Conservation (phyloP, 2,797 vertebrate species). For the Podargus strigoides region DNA sequence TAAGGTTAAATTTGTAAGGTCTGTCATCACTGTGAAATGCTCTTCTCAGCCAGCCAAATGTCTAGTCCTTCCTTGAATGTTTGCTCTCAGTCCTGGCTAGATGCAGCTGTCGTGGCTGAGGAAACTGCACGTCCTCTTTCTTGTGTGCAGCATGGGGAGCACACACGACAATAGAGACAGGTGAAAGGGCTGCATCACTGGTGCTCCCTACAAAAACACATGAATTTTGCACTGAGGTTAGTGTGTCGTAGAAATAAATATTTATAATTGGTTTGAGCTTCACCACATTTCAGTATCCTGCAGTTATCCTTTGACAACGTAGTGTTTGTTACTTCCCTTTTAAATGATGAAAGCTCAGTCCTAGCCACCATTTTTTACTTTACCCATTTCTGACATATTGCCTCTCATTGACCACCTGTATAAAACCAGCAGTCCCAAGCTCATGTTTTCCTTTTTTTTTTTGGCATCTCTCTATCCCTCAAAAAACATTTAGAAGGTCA, state of each 20-base stretch:
- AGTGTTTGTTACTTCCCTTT: not conserved
- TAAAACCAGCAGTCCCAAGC: not conserved
- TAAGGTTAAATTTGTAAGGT: not conserved
- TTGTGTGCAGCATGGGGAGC: accelerated
- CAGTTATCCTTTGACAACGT: not conserved
- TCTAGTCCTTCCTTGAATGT: not conserved
- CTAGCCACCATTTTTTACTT: not conserved
- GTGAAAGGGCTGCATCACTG: accelerated
- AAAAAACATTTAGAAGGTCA: not conserved
- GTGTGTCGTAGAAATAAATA: not conserved
- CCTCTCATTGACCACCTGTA: not conserved
- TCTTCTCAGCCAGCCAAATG: not conserved
- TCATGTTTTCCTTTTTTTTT: not conserved
- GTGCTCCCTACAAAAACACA: not conserved
- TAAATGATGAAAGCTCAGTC: not conserved
- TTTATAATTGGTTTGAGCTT: not conserved
- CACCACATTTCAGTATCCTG: not conserved
- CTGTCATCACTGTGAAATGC: not conserved
- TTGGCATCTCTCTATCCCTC: not conserved
- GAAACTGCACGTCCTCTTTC: not conserved
- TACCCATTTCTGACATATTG: not conserved
- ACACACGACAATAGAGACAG: accelerated
- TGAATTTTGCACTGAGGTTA: not conserved
- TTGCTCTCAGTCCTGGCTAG: not conserved
- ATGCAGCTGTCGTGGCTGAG: not conserved